Conservation (phyloP, 2,113 vertebrate genomes). For the Toxotes chatareus region DNA sequence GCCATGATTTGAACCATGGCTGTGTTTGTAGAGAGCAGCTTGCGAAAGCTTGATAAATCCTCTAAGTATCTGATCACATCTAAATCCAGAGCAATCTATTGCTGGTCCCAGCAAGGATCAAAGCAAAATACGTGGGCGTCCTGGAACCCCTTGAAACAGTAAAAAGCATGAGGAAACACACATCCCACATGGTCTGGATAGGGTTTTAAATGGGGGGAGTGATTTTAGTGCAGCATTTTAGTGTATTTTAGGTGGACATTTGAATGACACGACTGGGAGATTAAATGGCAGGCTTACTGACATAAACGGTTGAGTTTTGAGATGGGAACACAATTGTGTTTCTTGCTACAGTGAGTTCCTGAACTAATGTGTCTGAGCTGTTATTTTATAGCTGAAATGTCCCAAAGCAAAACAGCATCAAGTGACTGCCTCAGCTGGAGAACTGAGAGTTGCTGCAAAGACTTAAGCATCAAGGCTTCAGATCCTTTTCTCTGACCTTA, state of each 20-base stretch:
- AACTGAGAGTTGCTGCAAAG: constrained; percentile 61
- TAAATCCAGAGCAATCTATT: constrained; percentile 76
- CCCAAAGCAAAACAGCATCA: constrained; percentile 65
- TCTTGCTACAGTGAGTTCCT: constrained; percentile 48
- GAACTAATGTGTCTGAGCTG: constrained; percentile 43
- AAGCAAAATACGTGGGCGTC: constrained; percentile 35
- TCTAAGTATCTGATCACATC: constrained; percentile 73
- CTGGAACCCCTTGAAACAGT: constrained; percentile 53
- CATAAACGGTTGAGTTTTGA: constrained; percentile 1
- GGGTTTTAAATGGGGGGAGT: constrained; percentile 22
- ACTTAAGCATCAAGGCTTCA: constrained; percentile 71
- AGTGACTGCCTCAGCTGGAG: constrained; percentile 56
- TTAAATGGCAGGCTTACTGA: constrained; percentile 33
- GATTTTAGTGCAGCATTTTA: neutral
- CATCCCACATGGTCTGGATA: constrained; percentile 1
- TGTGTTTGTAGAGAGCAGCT: constrained; percentile 69
- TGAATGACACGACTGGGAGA: constrained; percentile 37
- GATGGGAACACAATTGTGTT: constrained; percentile 58
- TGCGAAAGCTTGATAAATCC: constrained; percentile 79
- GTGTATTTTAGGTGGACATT: constrained; percentile 25
- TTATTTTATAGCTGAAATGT: constrained; percentile 58
- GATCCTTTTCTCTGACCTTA: constrained; percentile 57
- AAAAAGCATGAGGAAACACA: constrained; percentile 33
- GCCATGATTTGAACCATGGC: constrained; percentile 63
- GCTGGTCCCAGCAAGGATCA: constrained; percentile 57